Base-by-base conservation (phyloP, 2,888 invertebrate species). In the Epirrita christyi region DNA sequence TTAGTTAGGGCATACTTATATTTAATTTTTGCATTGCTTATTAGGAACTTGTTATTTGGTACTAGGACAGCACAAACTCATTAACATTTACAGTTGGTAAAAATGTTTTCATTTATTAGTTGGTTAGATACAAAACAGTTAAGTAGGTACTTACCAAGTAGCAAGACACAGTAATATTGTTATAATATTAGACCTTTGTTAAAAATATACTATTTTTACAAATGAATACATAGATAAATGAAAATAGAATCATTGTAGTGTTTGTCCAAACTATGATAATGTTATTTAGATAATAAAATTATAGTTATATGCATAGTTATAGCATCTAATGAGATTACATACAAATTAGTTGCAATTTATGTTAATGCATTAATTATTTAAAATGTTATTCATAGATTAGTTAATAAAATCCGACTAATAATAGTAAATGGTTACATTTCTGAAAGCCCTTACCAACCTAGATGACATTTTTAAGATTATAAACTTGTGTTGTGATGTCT, bases 201-300 rank as follows among this genome's bases (percentile, higher is more conserved):
- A 68, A 64, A 67, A 68, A 73, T 60, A 60, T 59, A 73, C 68
- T 75, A 72, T 74, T 78, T 77, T 75, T 75, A 77, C 72, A 73
- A 52, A 64, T 71, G 67, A 68, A 61, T 57, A 64, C 68, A 71
- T 73, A 71, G 64, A 72, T 70, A 68, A 65, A 67, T 70, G 71
- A 76, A 72, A 58, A 68, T 73, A 64, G 61, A 53, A 63, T 66
- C 68, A 64, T 69, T 66, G 62, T 78, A 70, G 64, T 68, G 59
- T 68, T 68, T 70, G 63, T 70, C 75, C 70, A 69, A 68, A 59
- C 37, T 69, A 67, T 67, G 63, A 55, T 70, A 63, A 66, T 69
- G 70, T 66, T 66, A 63, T 65, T 55, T 66, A 67, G 64, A 68
- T 21, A 21, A 21, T 21, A 21, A 59, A 63, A 47, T 54, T 61